Base-by-base conservation (phyloP, 2,888 invertebrate species). In the Aelia acuminata region DNA sequence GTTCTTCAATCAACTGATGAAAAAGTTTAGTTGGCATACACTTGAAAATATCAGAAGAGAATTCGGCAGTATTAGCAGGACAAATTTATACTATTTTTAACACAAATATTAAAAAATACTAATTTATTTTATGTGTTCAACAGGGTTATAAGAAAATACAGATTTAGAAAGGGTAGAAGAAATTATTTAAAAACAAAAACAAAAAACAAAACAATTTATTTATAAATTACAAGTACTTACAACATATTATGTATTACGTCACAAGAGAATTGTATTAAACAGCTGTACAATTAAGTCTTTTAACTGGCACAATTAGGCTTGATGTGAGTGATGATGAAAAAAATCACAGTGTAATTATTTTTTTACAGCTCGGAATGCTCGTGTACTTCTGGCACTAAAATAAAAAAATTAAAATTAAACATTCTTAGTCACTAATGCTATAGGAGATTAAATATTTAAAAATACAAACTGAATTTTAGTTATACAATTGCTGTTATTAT, bases 291-390 rank as follows among this genome's bases (percentile, higher is more conserved):
- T 80, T 43, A 47, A 43, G 39, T 80, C 43, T 80, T 80, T 80
- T 80, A 43, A 43, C 80, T 80, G 47, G 43, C 80, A 80, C 80
- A 80, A 47, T 70, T 80, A 80, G 80, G 80, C 80, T 80, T 80
- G 10, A 10, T 3, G 43, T 47, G 43, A 47, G 80, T 43, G 11
- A 43, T 47, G 80, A 43, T 80, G 43, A 43, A 80, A 43, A 35
- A 80, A 47, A 80, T 80, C 80, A 80, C 80, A 80, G 80, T 80
- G 43, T n/a, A 43, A n/a, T 43, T 80, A 15, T 22, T 43, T 39
- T 80, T 80, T 80, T 80, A 80, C 43, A 80, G 43, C 80, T 80
- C 80, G 80, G 80, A 80, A 80, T 80, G 80, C 43, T 80, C 80
- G 15, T 80, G 80, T 22, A 80, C 43, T 43, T 80, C 80, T 80